phyloP scores from a whole-genome alignment of 1,140 invertebrate genomes.

The Lepidurus packardi region DNA sequence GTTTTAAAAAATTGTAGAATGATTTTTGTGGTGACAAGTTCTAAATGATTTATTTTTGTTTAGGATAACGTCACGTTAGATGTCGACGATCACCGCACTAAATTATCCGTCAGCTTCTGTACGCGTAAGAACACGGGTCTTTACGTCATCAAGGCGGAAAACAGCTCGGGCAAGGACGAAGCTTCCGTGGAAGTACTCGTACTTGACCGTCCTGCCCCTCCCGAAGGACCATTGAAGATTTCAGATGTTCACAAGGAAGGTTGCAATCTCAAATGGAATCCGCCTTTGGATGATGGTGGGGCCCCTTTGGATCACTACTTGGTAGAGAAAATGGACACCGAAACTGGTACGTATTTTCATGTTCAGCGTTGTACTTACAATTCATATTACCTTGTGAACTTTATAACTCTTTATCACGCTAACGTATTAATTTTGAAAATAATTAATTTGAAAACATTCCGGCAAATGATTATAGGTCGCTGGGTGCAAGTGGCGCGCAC shows the following conservation, averaged over 20 bases:
- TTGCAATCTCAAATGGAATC: slow-evolving; percentile 88
- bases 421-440: background rate
- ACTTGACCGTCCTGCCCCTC: slow-evolving; percentile 78
- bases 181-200: slow-evolving; percentile 82
- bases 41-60: too few relatives aligned
- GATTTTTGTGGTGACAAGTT: too few relatives aligned
- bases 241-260: slow-evolving; percentile 89
- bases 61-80: slow-evolving; percentile 67
- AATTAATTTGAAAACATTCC: background rate
- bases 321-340: slow-evolving; percentile 83
- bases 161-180: slow-evolving; percentile 83
- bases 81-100: slow-evolving; percentile 77
- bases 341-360: slow-evolving; percentile 53
- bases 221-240: slow-evolving; percentile 85
- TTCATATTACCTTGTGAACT: too few relatives aligned
- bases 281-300: slow-evolving; percentile 84
- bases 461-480: slow-evolving; percentile 47
- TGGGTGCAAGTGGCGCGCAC: slow-evolving; percentile 74
- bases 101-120: slow-evolving; percentile 66
- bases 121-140: slow-evolving; percentile 76
- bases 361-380: background rate
- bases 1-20: too few relatives aligned
- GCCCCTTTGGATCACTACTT: slow-evolving; percentile 83
- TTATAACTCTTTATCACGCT: background rate
- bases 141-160: slow-evolving; percentile 82